Conservation (phyloP, 2,888 invertebrate genomes). For the Nemoura dubitans region DNA sequence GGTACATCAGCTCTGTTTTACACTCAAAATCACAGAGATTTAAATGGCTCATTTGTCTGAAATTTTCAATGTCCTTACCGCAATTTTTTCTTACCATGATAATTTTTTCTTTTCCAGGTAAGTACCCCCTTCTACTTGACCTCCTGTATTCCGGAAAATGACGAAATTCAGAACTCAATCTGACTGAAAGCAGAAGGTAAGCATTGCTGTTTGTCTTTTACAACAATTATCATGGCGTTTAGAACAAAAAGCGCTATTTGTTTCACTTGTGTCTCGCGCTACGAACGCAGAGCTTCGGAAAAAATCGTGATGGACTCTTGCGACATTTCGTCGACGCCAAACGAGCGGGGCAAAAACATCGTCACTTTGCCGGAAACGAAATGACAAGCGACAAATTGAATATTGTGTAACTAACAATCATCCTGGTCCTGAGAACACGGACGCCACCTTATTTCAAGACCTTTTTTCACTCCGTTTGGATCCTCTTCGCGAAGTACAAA, state of each 20-base stretch:
- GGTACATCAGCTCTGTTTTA: not conserved
- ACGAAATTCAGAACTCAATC: not conserved
- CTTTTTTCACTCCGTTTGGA: not conserved
- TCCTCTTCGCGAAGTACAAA: not conserved
- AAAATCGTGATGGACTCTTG: not conserved
- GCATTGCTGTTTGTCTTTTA: not conserved
- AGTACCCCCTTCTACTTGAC: not conserved
- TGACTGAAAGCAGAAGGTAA: not conserved
- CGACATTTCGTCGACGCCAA: conserved; percentile 7
- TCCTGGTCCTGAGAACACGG: not conserved
- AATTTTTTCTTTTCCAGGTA: conserved; percentile 19
- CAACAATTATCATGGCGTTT: not conserved
- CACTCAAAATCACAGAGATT: not conserved
- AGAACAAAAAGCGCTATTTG: not conserved
- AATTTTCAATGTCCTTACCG: not conserved
- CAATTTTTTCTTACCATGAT: not conserved
- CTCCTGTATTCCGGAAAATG: not conserved
- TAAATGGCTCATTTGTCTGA: not conserved
- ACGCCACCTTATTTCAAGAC: not conserved
- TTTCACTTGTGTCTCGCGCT: not conserved
- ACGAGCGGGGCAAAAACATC: conserved; percentile 7
- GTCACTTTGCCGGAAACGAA: conserved; percentile 24
- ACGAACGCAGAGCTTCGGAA: not conserved
- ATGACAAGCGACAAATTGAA: conserved; percentile 39
- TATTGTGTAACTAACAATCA: conserved; percentile 32